phyloP scores from a whole-genome alignment of 2,797 vertebrate species.

The Pitangus sulphuratus region DNA sequence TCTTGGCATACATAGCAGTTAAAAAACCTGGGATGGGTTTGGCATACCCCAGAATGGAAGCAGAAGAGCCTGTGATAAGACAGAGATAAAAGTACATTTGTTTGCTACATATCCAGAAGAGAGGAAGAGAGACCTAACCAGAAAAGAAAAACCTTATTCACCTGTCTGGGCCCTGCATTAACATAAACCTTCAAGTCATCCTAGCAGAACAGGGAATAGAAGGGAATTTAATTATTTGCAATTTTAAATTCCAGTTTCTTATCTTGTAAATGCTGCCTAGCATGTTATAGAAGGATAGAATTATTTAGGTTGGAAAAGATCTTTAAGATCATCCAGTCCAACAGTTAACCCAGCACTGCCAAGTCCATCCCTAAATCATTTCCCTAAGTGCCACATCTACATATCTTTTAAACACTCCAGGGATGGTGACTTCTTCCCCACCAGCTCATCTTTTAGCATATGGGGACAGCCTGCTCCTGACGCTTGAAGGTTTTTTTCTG shows the following conservation, averaged over 20 bases:
- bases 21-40: background rate
- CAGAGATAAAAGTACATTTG: background rate
- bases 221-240: background rate
- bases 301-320: background rate
- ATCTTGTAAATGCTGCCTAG: background rate
- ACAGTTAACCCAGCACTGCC: background rate
- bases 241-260: background rate
- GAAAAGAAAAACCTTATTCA: background rate
- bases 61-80: background rate
- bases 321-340: background rate
- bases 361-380: background rate
- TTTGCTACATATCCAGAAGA: background rate
- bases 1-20: background rate
- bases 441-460: background rate
- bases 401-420: background rate
- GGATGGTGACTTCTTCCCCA: background rate
- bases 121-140: background rate
- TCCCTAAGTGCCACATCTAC: background rate
- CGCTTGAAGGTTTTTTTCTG: background rate
- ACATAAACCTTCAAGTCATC: background rate
- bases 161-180: background rate
- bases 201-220: background rate
- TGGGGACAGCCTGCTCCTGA: background rate
- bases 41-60: background rate
- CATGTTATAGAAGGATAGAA: background rate